Evolutionary conservation across 2,888 invertebrate species (phyloP).

Genomic region (Trichacis sp.): DNA sequence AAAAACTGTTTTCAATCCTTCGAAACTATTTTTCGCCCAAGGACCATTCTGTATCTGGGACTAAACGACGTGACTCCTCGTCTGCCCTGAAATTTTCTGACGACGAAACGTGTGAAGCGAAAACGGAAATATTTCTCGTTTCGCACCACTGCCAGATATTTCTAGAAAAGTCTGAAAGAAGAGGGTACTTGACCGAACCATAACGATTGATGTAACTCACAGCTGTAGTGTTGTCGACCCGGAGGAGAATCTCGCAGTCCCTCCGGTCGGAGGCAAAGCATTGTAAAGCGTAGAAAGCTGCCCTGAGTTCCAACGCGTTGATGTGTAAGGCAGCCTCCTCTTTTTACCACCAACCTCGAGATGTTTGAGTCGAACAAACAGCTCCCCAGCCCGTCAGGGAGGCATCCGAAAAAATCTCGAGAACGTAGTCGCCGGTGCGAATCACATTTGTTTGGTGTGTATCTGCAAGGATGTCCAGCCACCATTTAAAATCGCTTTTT

Average conservation of each 20-base stretch:
- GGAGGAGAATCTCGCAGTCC: too few relatives aligned
- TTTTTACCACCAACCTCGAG: too few relatives aligned
- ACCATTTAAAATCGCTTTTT: too few relatives aligned
- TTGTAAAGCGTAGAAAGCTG: conserved; percentile 16
- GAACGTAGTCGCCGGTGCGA: too few relatives aligned
- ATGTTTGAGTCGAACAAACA: too few relatives aligned
- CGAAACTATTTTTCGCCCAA: not conserved
- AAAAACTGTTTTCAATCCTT: not conserved
- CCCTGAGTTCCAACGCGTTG: conserved; percentile 22
- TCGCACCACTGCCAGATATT: conserved; percentile 23
- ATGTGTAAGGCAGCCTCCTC: conserved; percentile 10
- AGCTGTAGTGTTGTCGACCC: conserved; percentile 23
- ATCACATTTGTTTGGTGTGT: too few relatives aligned
- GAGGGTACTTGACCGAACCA: conserved; percentile 13
- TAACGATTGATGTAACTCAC: conserved; percentile 15
- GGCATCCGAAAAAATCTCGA: too few relatives aligned
- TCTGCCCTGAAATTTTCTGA: conserved; percentile 49
- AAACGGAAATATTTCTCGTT: conserved; percentile 39
- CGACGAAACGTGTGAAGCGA: conserved; percentile 56
- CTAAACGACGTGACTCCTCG: conserved; percentile 42
- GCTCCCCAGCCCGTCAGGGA: too few relatives aligned
- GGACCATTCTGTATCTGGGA: conserved; percentile 41
- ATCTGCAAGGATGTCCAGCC: too few relatives aligned
- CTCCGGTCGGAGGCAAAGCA: conserved; percentile 26
- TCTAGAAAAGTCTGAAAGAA: conserved; percentile 9